Conservation (phyloP, 2,888 invertebrate genomes). For the Eurytoma californica region DNA sequence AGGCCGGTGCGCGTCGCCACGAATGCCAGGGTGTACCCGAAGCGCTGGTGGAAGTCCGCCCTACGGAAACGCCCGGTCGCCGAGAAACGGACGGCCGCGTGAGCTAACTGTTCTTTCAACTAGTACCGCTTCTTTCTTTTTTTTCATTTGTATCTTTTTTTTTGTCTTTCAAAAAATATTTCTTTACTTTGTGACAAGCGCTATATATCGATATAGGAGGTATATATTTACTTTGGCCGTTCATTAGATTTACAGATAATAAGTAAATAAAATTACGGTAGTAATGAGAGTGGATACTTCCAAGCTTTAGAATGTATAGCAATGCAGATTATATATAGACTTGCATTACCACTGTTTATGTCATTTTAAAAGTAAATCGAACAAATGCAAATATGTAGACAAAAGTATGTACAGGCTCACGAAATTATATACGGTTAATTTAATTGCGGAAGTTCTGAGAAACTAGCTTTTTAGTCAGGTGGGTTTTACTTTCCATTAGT, state of each 20-base stretch:
- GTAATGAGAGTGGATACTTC: conserved; percentile 30
- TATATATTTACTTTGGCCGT: conserved; percentile 24
- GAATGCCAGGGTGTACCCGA: conserved; percentile 90
- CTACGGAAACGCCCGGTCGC: conserved; percentile 73
- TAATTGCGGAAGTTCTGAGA: conserved; percentile 53
- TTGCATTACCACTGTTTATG: conserved; percentile 38
- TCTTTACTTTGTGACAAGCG: conserved; percentile 26
- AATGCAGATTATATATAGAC: conserved; percentile 21
- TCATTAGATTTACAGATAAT: conserved; percentile 30
- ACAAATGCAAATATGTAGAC: conserved; percentile 41
- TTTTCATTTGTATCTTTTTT: conserved; percentile 10
- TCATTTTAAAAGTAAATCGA: conserved; percentile 21
- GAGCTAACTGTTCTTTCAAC: not conserved
- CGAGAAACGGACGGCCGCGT: not conserved
- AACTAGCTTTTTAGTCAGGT: conserved; percentile 41
- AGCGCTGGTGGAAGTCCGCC: conserved; percentile 88
- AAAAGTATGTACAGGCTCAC: conserved; percentile 41
- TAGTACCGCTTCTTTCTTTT: not conserved
- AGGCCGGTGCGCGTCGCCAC: conserved; percentile 93
- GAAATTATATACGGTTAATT: conserved; percentile 16
- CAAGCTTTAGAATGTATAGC: conserved; percentile 43
- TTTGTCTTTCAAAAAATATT: conserved; percentile 4
- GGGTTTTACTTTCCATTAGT: too few relatives aligned
- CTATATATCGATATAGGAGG: conserved; percentile 40
- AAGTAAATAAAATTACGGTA: not conserved